These are phyloP conservation scores for Sylvilagus floridanus DNA, from an alignment of 2,797 vertebrate species.

Conservation along the genomic window DNA sequence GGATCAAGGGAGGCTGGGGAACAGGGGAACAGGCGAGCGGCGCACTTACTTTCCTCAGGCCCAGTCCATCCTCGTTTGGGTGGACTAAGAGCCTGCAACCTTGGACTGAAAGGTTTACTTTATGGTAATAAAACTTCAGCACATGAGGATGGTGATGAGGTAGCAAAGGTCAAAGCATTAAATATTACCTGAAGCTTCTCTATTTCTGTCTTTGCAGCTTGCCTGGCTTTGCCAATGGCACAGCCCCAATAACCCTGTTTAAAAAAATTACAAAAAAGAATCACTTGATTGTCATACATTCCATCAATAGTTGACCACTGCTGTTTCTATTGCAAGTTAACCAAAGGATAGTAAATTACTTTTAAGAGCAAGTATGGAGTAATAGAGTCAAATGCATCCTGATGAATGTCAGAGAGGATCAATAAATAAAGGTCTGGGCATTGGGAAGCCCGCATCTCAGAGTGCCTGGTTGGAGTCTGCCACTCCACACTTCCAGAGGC, in stretches of 20 bases:
- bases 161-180: constrained; percentile 51
- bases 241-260: constrained; percentile 97
- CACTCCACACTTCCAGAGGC: too few species aligned
- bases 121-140: constrained; percentile 28
- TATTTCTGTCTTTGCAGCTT: constrained; percentile 99
- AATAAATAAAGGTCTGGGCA: constrained; percentile 5
- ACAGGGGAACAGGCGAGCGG: too few species aligned
- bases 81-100: too few species aligned
- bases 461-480: too few species aligned
- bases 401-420: neutral
- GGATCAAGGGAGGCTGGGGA: too few species aligned
- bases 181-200: constrained; percentile 96
- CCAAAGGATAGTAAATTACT: constrained; percentile 48
- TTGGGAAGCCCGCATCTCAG: too few species aligned
- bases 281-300: constrained; percentile 12
- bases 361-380: neutral
- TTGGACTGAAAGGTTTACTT: neutral
- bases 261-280: neutral
- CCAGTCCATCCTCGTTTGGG: too few species aligned
- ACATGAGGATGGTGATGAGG: neutral
- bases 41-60: too few species aligned
- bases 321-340: constrained; percentile 47
- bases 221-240: constrained; percentile 98
- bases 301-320: neutral
- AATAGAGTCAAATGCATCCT: constrained; percentile 33